A percentile compares a stretch with the other conserved stretches of the same genome.
Conservation (phyloP, 2,797 vertebrate genomes). For the Eutrigla gurnardus region DNA sequence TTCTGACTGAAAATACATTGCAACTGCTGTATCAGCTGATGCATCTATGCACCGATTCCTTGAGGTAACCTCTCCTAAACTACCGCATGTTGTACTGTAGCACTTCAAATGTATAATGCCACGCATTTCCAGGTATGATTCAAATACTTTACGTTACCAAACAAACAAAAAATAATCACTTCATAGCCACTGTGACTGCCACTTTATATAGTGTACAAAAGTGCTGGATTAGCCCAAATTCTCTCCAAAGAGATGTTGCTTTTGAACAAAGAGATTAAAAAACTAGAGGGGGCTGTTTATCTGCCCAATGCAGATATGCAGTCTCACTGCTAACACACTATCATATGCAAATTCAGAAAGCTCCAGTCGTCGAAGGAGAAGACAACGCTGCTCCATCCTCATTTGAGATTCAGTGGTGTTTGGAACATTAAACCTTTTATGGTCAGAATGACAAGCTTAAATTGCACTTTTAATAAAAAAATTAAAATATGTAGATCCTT, state of each 20-base stretch:
- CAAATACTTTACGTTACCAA: conserved; percentile 4
- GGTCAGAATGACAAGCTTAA: conserved; percentile 13
- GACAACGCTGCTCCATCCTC: not conserved
- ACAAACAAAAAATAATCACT: conserved; percentile 1
- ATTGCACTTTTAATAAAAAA: conserved; percentile 11
- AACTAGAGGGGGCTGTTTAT: conserved; percentile 39
- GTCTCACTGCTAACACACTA: conserved; percentile 8
- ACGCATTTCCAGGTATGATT: not conserved
- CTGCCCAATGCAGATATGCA: conserved; percentile 15
- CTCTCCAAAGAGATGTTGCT: conserved; percentile 43
- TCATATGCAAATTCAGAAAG: conserved; percentile 17
- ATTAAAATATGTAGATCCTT: not conserved
- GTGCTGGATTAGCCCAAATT: conserved; percentile 55
- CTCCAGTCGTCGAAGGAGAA: conserved; percentile 2
- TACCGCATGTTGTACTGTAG: not conserved
- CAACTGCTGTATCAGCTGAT: conserved; percentile 32
- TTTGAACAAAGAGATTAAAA: conserved; percentile 54
- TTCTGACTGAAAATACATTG: conserved; percentile 37
- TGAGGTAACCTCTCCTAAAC: not conserved
- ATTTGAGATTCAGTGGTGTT: conserved; percentile 18
- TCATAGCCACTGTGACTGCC: not conserved
- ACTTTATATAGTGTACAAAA: conserved; percentile 41
- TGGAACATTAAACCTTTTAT: conserved; percentile 36
- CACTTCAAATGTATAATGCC: not conserved
- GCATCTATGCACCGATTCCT: conserved; percentile 13